Evolutionary conservation across 2,888 invertebrate species (phyloP), one percentile per base, ranked within the genome.

Genomic region (Rhamnusium bicolor): DNA sequence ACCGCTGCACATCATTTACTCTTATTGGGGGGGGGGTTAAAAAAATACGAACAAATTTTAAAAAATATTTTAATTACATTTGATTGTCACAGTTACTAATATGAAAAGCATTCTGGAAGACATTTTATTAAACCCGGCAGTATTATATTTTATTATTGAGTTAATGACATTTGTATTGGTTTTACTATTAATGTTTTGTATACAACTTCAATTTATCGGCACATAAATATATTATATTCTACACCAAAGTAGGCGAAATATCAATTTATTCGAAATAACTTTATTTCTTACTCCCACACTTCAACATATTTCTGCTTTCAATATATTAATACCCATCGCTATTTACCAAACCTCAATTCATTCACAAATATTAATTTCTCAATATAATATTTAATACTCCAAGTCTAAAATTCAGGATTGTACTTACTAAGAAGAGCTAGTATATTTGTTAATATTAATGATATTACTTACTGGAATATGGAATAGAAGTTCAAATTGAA

Each of bases 291-390:
- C 27, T 27, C n/a, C 27, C 16, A 56, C 54, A 14, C n/a, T 40
- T 40, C 40, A n/a, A 1, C n/a, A 7, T 14, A 56, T n/a, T 56
- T 27, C 6, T 10, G 12, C 24, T 24, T 14, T 56, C 10, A 14
- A n/a, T 27, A 12, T 24, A n/a, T 18, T 32, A 32, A 53, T 53
- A 7, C 53, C n/a, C 21, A 21, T 6, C 24, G 4, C 24, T 6
- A 24, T 56, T 27, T 6, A 54, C 12, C 7, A n/a, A 56, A 56
- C 54, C 16, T 56, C 2, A 54, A 54, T 24, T 24, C 14, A 56
- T 56, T 71, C 68, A 73, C 71, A 70, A 73, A 75, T 71, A 73
- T 75, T 75, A 68, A 75, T 69, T 68, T 19, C 21, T 53, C 60
- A 58, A 68, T 67, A 65, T 54, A 54, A 61, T 65, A 54, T 60